A percentile compares a stretch with the other conserved stretches of the same genome.
These are phyloP conservation scores for Lethenteron reissneri DNA, from an alignment of 2,113 vertebrate genomes.

Conservation along the genomic window DNA sequence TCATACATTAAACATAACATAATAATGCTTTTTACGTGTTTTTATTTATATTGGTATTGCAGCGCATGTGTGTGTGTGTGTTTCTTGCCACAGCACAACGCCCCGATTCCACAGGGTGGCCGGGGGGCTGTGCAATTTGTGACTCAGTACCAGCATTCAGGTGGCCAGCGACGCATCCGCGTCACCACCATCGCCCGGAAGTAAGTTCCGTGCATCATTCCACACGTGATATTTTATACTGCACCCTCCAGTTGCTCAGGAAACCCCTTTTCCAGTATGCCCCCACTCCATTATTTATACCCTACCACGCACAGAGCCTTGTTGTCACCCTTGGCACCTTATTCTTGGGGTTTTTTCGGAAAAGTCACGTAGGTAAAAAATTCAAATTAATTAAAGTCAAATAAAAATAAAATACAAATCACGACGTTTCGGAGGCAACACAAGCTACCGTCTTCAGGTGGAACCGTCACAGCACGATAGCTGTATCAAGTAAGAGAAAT, in stretches of 20 bases:
- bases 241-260: background rate
- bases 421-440: no score
- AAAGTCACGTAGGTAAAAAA: no score
- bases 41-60: background rate
- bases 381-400: no score
- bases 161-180: constrained; percentile 54
- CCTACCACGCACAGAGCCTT: no score
- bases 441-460: no score
- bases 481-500: no score
- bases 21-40: background rate
- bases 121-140: constrained; percentile 78
- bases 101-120: constrained; percentile 70
- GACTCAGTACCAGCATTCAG: constrained; percentile 85
- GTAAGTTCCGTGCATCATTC: constrained; percentile 25
- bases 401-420: no score
- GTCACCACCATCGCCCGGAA: constrained; percentile 81
- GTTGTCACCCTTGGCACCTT: no score
- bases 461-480: no score
- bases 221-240: background rate
- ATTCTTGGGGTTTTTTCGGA: no score
- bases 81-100: constrained; percentile 44
- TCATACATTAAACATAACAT: background rate
- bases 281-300: background rate
- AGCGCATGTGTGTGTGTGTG: constrained; percentile 8
- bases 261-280: background rate